Percentiles rank a stretch among this genome's conserved stretches.
Evolutionary conservation across 1,140 invertebrate genomes (phyloP).

Genomic region (Uloborus diversus): DNA sequence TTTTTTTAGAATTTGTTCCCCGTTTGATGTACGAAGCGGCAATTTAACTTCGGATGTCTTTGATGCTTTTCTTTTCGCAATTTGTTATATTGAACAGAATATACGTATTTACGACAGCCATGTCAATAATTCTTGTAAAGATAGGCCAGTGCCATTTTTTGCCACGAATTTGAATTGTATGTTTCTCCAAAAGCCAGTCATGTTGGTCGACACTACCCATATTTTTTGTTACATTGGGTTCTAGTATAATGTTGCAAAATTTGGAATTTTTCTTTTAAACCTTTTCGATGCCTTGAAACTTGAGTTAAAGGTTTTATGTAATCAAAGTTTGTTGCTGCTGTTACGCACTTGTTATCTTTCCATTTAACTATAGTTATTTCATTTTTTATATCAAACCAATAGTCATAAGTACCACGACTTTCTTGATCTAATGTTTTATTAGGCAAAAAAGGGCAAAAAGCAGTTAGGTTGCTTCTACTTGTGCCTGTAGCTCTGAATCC

Average conservation of each 20-base stretch:
- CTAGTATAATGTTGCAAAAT: neutral
- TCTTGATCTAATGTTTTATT: neutral
- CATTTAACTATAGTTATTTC: constrained; percentile 9
- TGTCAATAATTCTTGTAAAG: constrained; percentile 11
- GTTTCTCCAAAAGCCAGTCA: constrained; percentile 20
- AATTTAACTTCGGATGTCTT: neutral
- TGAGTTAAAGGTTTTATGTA: neutral
- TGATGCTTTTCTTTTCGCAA: neutral
- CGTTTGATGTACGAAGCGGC: neutral
- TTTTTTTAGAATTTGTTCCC: too few species aligned
- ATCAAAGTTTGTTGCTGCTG: neutral
- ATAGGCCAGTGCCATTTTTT: constrained; percentile 21
- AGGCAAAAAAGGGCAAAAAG: neutral
- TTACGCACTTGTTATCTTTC: neutral
- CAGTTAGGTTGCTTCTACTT: neutral
- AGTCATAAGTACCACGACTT: constrained; percentile 11
- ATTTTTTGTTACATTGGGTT: constrained; percentile 14
- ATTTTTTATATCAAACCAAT: constrained; percentile 1
- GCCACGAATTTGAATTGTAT: neutral
- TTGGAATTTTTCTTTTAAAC: constrained; percentile 1
- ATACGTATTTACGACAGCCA: constrained; percentile 6
- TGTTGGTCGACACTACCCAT: constrained; percentile 14
- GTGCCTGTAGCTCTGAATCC: neutral
- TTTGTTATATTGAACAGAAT: neutral
- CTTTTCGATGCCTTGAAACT: constrained; percentile 2